phyloP scores from a whole-genome alignment of 1,140 invertebrate genomes.

The Meteorus sp. region DNA sequence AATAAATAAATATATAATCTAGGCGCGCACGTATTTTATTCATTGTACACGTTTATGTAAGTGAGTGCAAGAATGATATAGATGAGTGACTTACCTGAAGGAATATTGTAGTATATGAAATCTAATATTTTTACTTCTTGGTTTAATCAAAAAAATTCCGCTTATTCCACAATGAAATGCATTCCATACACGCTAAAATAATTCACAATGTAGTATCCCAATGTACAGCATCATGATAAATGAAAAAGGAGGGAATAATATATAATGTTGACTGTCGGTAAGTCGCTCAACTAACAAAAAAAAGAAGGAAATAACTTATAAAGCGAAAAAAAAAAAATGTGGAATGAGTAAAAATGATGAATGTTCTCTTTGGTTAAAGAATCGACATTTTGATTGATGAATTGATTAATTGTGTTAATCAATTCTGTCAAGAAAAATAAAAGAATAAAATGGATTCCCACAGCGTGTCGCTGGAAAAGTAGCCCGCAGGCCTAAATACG shows the following conservation, averaged over 20 bases:
- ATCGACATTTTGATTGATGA: neutral
- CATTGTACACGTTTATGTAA: conserved; percentile 16
- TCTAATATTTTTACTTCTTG: too few relatives aligned
- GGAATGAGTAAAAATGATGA: neutral
- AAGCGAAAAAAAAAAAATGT: neutral
- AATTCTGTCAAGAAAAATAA: too few relatives aligned
- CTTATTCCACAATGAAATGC: too few relatives aligned
- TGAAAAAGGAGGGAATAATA: neutral
- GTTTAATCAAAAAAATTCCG: too few relatives aligned
- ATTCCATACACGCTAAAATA: too few relatives aligned
- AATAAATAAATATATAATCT: conserved; percentile 6
- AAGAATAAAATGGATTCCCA: conserved; percentile 38
- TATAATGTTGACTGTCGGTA: neutral
- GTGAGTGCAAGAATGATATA: neutral
- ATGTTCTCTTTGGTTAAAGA: neutral
- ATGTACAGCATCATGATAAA: too few relatives aligned
- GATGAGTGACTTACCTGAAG: neutral
- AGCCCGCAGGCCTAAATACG: conserved; percentile 55
- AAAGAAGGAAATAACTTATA: neutral
- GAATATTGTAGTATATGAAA: too few relatives aligned
- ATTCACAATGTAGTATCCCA: too few relatives aligned
- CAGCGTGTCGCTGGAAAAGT: conserved; percentile 47
- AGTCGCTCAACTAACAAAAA: neutral
- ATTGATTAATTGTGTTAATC: conserved; percentile 10
- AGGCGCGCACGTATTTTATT: conserved; percentile 13